These are phyloP conservation scores for Xiphophorus maculatus DNA, from an alignment of 2,113 vertebrate genomes.

Conservation along the genomic window DNA sequence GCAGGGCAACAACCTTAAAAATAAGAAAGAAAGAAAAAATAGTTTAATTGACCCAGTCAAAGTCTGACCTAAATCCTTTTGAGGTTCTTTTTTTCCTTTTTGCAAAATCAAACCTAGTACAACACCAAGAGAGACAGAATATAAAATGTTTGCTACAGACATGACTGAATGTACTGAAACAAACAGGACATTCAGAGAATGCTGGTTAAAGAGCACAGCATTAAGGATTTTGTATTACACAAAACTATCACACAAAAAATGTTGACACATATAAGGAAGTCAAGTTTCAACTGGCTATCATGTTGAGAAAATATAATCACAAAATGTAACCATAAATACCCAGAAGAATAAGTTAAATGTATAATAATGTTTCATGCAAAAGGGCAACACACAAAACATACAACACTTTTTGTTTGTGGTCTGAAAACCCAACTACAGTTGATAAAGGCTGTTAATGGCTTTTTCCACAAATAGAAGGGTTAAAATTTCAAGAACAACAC, in stretches of 20 bases:
- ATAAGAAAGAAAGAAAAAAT: not conserved
- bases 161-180: slow-evolving; percentile 48
- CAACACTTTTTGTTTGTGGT: too few relatives aligned
- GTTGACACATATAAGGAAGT: not conserved
- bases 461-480: too few relatives aligned
- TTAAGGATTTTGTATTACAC: not conserved
- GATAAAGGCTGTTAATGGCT: too few relatives aligned
- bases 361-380: too few relatives aligned
- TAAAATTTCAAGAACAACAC: too few relatives aligned
- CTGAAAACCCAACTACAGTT: too few relatives aligned
- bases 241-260: too few relatives aligned
- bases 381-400: too few relatives aligned
- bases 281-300: too few relatives aligned
- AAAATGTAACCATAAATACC: too few relatives aligned
- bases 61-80: not conserved
- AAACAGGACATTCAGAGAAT: slow-evolving; percentile 17
- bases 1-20: not conserved
- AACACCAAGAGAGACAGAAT: slow-evolving; percentile 70
- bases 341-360: too few relatives aligned
- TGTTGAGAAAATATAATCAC: too few relatives aligned
- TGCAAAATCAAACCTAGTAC: slow-evolving; percentile 74
- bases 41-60: not conserved
- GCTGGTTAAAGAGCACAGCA: not conserved
- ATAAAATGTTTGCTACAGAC: slow-evolving; percentile 68
- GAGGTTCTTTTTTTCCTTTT: not conserved